These are phyloP conservation scores for Muntiacus reevesi DNA, from an alignment of 2,113 vertebrate species.

Conservation along the genomic window DNA sequence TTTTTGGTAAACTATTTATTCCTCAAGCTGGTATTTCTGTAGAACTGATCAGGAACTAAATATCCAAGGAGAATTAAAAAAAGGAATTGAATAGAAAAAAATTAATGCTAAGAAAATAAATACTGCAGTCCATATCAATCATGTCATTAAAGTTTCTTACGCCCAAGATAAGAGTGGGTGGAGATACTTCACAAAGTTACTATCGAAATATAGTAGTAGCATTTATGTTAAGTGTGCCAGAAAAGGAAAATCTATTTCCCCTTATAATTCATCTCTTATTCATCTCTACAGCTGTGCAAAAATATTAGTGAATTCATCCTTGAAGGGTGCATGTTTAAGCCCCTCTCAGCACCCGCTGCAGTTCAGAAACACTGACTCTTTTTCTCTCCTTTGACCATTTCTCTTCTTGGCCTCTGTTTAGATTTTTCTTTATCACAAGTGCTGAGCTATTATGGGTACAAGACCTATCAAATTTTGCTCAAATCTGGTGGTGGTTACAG, in stretches of 20 bases:
- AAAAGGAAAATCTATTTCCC: not conserved
- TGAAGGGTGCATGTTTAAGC: not conserved
- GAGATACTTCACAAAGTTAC: not conserved
- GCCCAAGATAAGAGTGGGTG: not conserved
- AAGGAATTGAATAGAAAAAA: not conserved
- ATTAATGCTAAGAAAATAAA: not conserved
- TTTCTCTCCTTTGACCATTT: not conserved
- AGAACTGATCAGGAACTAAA: not conserved
- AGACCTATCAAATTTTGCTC: not conserved
- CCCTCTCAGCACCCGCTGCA: not conserved
- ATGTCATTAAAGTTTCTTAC: not conserved
- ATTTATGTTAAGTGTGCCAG: not conserved
- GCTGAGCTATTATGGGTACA: not conserved
- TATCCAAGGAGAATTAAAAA: not conserved
- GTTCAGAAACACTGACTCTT: not conserved
- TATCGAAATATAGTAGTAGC: not conserved
- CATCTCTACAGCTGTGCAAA: not conserved
- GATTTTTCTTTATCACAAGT: not conserved
- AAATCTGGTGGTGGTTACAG: not conserved
- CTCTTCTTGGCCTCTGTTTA: not conserved
- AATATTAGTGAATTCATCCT: not conserved
- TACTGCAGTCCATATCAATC: not conserved
- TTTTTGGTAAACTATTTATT: not conserved
- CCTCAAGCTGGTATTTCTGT: not conserved
- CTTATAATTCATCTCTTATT: not conserved